Percentiles rank a stretch among this genome's conserved stretches.
phyloP scores from a whole-genome alignment of 1,140 invertebrate genomes.

The Pseudomyrmex pallidus region DNA sequence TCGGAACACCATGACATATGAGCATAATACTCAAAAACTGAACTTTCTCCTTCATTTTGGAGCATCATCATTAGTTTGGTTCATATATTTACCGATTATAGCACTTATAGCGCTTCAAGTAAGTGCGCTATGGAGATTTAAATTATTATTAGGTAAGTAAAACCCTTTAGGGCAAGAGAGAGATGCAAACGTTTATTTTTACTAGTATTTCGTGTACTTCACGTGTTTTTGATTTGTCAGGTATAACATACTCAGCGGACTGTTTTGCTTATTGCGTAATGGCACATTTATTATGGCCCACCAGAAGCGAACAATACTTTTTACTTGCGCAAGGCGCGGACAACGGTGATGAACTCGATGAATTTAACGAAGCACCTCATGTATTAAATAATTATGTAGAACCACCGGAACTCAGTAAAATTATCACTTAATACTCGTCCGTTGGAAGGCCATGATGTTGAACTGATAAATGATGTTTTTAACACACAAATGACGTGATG shows the following conservation, averaged over 20 bases:
- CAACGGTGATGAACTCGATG: conserved; percentile 93
- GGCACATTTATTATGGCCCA: conserved; percentile 97
- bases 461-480: conserved; percentile 49
- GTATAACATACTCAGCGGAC: conserved; percentile 97
- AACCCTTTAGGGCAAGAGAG: neutral
- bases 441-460: conserved; percentile 35
- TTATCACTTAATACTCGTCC: conserved; percentile 79
- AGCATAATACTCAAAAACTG: conserved; percentile 95
- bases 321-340: conserved; percentile 90
- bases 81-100: conserved; percentile 97
- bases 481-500: conserved; percentile 71
- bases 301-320: conserved; percentile 95
- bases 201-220: neutral
- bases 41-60: conserved; percentile 98
- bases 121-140: conserved; percentile 97
- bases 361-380: conserved; percentile 97
- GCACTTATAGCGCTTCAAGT: conserved; percentile 97
- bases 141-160: conserved; percentile 94
- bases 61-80: conserved; percentile 98
- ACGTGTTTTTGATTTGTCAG: conserved; percentile 83
- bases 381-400: conserved; percentile 89
- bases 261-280: conserved; percentile 97
- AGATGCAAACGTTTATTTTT: conserved; percentile 12
- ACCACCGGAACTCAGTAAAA: conserved; percentile 83
- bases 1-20: conserved; percentile 96